Evolutionary conservation across 2,888 invertebrate species (phyloP).

Genomic region (Cylloceria caligata): DNA sequence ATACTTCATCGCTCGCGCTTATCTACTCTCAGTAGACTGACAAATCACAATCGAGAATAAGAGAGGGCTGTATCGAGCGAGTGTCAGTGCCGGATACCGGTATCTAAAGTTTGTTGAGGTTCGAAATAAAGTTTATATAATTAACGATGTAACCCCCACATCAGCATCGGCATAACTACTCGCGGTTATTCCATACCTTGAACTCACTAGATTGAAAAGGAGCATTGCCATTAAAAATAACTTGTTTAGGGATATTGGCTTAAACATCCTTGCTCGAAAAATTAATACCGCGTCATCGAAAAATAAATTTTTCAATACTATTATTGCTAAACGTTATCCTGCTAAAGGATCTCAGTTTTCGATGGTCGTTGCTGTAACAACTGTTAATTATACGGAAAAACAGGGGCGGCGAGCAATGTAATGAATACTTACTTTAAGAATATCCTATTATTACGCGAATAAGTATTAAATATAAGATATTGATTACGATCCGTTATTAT

Average conservation of each 20-base stretch:
- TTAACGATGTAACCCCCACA: not conserved
- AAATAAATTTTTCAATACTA: not conserved
- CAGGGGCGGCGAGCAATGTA: too few species aligned
- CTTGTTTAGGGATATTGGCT: not conserved
- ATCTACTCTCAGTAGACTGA: constrained; percentile 25
- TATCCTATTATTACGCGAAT: too few species aligned
- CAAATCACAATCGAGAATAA: constrained; percentile 39
- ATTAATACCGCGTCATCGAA: not conserved
- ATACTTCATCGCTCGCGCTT: not conserved
- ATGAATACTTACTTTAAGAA: too few species aligned
- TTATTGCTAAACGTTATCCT: not conserved
- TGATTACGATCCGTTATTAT: too few species aligned
- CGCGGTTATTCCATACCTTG: not conserved
- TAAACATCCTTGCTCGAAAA: not conserved
- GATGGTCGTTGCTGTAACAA: not conserved
- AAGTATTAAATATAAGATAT: too few species aligned
- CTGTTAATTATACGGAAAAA: too few species aligned
- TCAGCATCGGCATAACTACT: not conserved
- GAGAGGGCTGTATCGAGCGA: constrained; percentile 15
- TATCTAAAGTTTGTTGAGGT: constrained; percentile 4
- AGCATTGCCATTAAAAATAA: not conserved
- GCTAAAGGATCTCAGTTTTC: not conserved
- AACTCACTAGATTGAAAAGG: not conserved
- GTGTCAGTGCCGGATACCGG: not conserved
- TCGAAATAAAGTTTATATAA: constrained; percentile 10